Percentiles rank a stretch among this genome's conserved stretches.
These are phyloP conservation scores for Drosophila quadrilineata DNA, from an alignment of 1,140 invertebrate species.

Conservation along the genomic window DNA sequence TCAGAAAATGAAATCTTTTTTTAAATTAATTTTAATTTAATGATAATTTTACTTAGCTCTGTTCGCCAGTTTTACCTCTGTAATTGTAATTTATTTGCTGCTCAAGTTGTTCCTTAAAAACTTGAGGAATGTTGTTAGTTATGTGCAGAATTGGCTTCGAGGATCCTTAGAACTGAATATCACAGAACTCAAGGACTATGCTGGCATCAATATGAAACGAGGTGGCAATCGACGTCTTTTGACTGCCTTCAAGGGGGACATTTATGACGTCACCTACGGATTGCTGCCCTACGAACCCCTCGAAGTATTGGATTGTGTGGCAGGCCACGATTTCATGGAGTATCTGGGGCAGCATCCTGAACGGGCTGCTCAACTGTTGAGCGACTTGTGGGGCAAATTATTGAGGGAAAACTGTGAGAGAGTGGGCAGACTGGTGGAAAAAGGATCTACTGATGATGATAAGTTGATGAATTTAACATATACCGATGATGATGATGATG, in stretches of 20 bases:
- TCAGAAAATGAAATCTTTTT: too few relatives aligned
- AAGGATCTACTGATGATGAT: not conserved
- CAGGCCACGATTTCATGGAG: conserved; percentile 40
- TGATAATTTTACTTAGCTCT: too few relatives aligned
- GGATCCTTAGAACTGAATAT: conserved; percentile 3
- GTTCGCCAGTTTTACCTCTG: too few relatives aligned
- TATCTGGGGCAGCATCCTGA: too few relatives aligned
- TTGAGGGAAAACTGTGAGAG: conserved; percentile 30
- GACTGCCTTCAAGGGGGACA: conserved; percentile 34
- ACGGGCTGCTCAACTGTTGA: too few relatives aligned
- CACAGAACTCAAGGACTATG: conserved; percentile 10
- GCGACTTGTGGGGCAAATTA: conserved; percentile 37
- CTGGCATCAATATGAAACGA: too few relatives aligned
- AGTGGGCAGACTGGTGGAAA: conserved; percentile 34
- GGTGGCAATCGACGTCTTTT: conserved; percentile 48
- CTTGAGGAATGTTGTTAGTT: too few relatives aligned
- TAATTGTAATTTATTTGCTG: too few relatives aligned
- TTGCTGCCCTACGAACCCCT: conserved; percentile 5
- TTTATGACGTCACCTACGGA: conserved; percentile 49
- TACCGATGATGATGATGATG: not conserved
- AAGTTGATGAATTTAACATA: not conserved
- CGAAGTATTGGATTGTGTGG: conserved; percentile 21
- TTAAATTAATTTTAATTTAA: too few relatives aligned
- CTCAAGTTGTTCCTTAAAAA: too few relatives aligned
- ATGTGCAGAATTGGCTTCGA: not conserved